Base-by-base conservation (phyloP, 2,888 invertebrate genomes). In the Griposia aprilina region DNA sequence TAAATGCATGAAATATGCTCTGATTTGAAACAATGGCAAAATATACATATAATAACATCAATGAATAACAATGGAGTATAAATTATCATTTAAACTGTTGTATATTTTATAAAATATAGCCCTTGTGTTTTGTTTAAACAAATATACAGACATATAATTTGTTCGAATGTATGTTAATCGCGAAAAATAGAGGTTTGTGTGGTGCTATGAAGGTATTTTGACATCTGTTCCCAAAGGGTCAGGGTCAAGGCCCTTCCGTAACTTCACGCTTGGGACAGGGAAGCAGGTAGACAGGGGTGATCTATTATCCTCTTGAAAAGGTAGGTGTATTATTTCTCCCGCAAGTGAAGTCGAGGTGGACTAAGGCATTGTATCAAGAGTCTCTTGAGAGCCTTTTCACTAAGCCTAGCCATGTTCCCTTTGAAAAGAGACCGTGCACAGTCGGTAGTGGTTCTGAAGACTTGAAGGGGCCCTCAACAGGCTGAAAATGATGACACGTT, bases 11-110 rank as follows among this genome's bases (percentile, higher is more conserved):
- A 96, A 96, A 97, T 96, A 97, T 96, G 97, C 96, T 96, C 96
- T 96, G 96, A 96, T 96, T 96, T 96, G 96, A 96, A 97, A 97
- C 96, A 97, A 97, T 96, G 96, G 97, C 95, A 93, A 96, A 96
- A 96, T 97, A 96, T 97, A 96, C 96, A 97, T 96, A 96, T 96
- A 96, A 97, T 96, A 97, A 96, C 96, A 96, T 96, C 97, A 96
- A 96, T 97, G 97, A 97, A 97, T 97, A 96, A 97, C 97, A 96
- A 97, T 96, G 96, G 96, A 93, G 95, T 96, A 97, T 97, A 96
- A 97, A 96, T 96, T 97, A 97, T 97, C 96, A 96, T 97, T 96
- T 96, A 96, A 96, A 96, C 96, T 96, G 96, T 96, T 95, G 96
- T 96, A 95, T 96, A 96, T 96, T 96, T 96, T 96, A 96, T 96